Evolutionary conservation across 53 echinoderm and acorn worm species (phyloP), one percentile per base, ranked within the genome.

Genomic region (Actinopyga echinites): DNA sequence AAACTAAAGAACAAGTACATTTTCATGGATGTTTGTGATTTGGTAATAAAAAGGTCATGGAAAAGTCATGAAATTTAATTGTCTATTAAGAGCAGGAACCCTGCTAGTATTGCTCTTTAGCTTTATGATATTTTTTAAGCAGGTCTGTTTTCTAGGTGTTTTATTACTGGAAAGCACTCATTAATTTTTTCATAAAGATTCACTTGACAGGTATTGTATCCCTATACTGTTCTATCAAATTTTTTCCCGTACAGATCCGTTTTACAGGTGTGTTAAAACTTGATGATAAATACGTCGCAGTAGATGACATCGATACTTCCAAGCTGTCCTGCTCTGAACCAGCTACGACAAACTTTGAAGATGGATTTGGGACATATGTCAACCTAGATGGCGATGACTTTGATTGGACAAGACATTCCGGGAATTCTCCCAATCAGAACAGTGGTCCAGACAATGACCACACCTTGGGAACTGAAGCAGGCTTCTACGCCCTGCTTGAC

Each of bases 401-500:
- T 75, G 95, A 95, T 68, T 95, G 95, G 95, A 80, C 88, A 24
- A 71, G 95, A 30, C 85, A 84, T 38, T 83, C 83, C n/a, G 92
- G 92, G 20, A 23, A 58, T 53, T 69, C 93, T 19, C 83, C 80
- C 67, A 80, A 58, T 45, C 24, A 74, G 21, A 58, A 71, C 21
- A 88, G 90, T 0, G 95, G 95, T 15, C 95, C 95, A 6, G 36
- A 86, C 42, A 62, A 22, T 1, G 95, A 95, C 88, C 95, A 95
- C 86, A 92, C 95, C 42, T 73, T 92, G 6, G 88, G 92, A 11
- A 95, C 85, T 2, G 64, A 40, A 10, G 74, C 53, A 45, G 95
- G 95, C 5, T 87, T 81, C 89, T 95, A 95, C 29, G 93, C 86
- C 21, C 89, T 87, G 68, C 75, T 89, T 4, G 91, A 91, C 65